A percentile compares a stretch with the other conserved stretches of the same genome.
phyloP scores from a whole-genome alignment of 2,797 vertebrate genomes.

The Chrosomus eos region DNA sequence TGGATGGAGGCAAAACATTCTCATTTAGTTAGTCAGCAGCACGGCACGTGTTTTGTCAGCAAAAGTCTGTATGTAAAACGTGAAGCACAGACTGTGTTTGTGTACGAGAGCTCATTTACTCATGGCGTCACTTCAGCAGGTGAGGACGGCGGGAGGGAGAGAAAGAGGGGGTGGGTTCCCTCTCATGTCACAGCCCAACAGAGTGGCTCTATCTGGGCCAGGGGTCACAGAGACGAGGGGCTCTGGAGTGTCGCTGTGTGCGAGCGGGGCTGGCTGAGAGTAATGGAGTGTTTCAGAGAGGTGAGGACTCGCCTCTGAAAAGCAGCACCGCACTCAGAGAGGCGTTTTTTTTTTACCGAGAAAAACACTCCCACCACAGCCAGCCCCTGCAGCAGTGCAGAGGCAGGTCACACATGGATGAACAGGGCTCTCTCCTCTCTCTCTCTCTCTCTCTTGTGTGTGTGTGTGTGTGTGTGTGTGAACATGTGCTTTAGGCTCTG shows the following conservation, averaged over 20 bases:
- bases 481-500: conserved; percentile 58
- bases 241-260: conserved; percentile 29
- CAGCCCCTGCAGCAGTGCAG: conserved; percentile 59
- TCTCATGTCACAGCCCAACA: conserved; percentile 43
- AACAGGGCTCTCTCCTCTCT: conserved; percentile 31
- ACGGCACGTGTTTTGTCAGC: conserved; percentile 26
- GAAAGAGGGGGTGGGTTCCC: neutral
- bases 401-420: conserved; percentile 61
- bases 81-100: conserved; percentile 10
- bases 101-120: conserved; percentile 13
- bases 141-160: neutral
- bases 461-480: conserved; percentile 39
- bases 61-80: conserved; percentile 14
- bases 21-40: conserved; percentile 26
- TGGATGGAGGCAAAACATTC: conserved; percentile 22
- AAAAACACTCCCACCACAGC: conserved; percentile 56
- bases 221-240: conserved; percentile 28
- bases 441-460: neutral
- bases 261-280: conserved; percentile 38
- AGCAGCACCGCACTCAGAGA: conserved; percentile 49
- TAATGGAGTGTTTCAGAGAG: conserved; percentile 54
- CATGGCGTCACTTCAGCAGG: conserved; percentile 21
- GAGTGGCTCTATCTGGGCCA: conserved; percentile 44
- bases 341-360: conserved; percentile 42
- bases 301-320: conserved; percentile 46